Conservation (phyloP, 2,888 invertebrate species). For the Caradrina clavipalpis region DNA sequence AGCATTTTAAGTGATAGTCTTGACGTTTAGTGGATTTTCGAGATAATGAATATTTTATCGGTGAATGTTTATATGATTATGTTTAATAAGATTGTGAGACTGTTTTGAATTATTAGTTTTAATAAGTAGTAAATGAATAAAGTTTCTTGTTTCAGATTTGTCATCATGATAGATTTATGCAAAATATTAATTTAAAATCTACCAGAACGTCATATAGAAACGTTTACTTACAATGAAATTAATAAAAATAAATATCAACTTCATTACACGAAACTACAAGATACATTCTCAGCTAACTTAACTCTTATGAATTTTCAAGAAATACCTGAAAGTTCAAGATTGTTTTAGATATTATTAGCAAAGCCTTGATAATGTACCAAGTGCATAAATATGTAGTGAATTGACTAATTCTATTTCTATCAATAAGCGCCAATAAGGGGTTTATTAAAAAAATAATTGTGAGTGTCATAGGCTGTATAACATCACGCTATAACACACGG, state of each 20-base stretch:
- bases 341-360: too few species aligned
- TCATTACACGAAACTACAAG: too few species aligned
- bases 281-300: too few species aligned
- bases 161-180: not conserved
- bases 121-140: constrained; percentile 3
- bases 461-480: too few species aligned
- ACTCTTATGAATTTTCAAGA: not conserved
- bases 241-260: too few species aligned
- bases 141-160: not conserved
- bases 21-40: constrained; percentile 39
- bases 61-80: constrained; percentile 12
- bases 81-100: not conserved
- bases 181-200: not conserved
- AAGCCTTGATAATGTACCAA: too few species aligned
- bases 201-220: not conserved
- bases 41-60: constrained; percentile 34
- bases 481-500: too few species aligned
- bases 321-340: not conserved
- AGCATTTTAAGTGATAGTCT: constrained; percentile 40
- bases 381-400: too few species aligned
- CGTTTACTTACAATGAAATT: not conserved
- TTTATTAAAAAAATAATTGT: too few species aligned
- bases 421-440: too few species aligned
- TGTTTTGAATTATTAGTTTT: constrained; percentile 12
- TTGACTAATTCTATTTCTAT: too few species aligned